A percentile compares a stretch with the other conserved stretches of the same genome.
These are phyloP conservation scores for Cygnus buccinator DNA, from an alignment of 2,113 vertebrate genomes.

Conservation along the genomic window DNA sequence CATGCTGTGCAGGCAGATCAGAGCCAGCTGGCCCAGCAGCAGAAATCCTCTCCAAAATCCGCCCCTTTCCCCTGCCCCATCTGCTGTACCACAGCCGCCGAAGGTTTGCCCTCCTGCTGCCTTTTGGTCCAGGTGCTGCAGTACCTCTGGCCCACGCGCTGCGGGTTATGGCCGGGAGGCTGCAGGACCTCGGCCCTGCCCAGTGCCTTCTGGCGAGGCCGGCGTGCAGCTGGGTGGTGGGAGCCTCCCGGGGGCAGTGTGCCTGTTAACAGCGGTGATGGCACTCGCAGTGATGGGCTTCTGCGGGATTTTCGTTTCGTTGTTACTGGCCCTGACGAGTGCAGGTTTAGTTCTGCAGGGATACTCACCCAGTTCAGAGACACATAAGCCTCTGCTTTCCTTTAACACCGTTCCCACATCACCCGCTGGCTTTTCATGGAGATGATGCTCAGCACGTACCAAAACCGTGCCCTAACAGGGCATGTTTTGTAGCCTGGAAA, in stretches of 20 bases:
- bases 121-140: fast-evolving
- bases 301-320: neutral
- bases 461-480: neutral
- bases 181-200: neutral
- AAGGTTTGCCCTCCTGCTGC: fast-evolving
- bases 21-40: neutral
- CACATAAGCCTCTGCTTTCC: neutral
- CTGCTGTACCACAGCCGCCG: neutral
- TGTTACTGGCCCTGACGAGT: neutral
- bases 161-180: neutral
- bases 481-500: neutral
- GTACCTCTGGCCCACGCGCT: too few species aligned
- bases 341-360: neutral
- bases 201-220: fast-evolving
- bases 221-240: neutral
- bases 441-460: neutral
- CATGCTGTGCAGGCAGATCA: too few species aligned
- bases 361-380: fast-evolving
- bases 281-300: neutral
- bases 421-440: neutral
- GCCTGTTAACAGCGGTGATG: fast-evolving
- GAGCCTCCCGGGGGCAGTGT: neutral
- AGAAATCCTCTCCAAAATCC: neutral
- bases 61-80: neutral
- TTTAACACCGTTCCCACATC: neutral